Evolutionary conservation across 2,797 vertebrate genomes (phyloP).

Genomic region (Danio kyathit): DNA sequence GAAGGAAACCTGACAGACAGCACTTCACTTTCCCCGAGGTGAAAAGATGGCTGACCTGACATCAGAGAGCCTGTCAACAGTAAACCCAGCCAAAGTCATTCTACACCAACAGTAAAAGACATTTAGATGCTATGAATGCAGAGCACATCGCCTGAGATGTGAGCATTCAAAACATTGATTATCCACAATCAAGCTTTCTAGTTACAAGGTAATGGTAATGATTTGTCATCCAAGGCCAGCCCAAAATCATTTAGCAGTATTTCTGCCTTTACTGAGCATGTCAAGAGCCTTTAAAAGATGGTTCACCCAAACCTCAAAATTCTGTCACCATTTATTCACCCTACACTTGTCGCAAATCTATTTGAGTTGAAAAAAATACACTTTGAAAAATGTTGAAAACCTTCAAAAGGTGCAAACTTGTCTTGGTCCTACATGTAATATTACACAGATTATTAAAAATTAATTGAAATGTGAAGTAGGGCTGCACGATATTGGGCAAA

Average conservation of each 20-base stretch:
- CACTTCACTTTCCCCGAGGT: constrained; percentile 2
- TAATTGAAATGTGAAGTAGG: too few species aligned
- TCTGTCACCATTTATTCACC: too few species aligned
- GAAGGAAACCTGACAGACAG: constrained; percentile 20
- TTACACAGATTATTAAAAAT: too few species aligned
- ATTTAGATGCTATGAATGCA: constrained; percentile 28
- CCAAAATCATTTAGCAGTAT: neutral
- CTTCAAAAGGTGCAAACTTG: neutral
- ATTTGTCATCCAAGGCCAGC: neutral
- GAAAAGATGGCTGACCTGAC: constrained; percentile 42
- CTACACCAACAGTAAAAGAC: constrained; percentile 26
- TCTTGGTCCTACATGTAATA: too few species aligned
- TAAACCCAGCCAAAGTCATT: constrained; percentile 9
- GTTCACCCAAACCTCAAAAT: too few species aligned
- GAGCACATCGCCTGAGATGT: constrained; percentile 2
- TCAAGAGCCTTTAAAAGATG: neutral
- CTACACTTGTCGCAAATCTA: too few species aligned
- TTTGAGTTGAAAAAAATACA: too few species aligned
- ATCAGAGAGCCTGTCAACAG: constrained; percentile 22
- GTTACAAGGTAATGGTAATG: neutral
- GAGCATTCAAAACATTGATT: constrained; percentile 10
- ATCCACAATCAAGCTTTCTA: neutral
- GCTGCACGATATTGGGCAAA: too few species aligned
- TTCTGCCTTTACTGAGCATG: neutral
- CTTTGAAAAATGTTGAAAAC: too few species aligned